These are phyloP conservation scores for Teinopalpus imperialis DNA, from an alignment of 2,888 invertebrate genomes.

Conservation along the genomic window DNA sequence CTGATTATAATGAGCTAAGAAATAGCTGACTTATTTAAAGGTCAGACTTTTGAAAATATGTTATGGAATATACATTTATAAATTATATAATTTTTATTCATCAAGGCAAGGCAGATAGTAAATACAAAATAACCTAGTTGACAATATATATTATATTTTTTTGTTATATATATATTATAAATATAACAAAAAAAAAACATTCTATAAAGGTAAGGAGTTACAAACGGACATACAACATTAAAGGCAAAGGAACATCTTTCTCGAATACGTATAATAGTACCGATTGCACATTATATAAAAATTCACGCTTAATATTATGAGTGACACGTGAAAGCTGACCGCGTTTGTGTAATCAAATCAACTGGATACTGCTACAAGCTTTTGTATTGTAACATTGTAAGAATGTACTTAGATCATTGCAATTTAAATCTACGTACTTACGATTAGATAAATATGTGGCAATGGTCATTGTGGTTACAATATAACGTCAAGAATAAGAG, in stretches of 20 bases:
- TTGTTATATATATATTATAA: no score
- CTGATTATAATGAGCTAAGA: no score
- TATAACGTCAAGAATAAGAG: background rate
- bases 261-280: constrained; percentile 28
- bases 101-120: no score
- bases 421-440: constrained; percentile 12
- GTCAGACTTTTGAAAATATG: no score
- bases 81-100: no score
- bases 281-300: constrained; percentile 58
- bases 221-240: no score
- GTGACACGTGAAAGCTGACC: constrained; percentile 51
- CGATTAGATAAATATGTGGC: constrained; percentile 13
- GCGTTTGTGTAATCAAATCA: constrained; percentile 54
- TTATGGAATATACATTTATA: no score
- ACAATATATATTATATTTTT: no score
- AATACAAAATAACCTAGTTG: no score
- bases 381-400: constrained; percentile 37
- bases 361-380: constrained; percentile 41
- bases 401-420: constrained; percentile 22
- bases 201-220: no score
- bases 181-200: no score
- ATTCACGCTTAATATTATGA: constrained; percentile 51
- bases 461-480: constrained; percentile 3
- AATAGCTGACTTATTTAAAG: no score
- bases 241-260: constrained; percentile 2